Evolutionary conservation across 1,140 invertebrate species (phyloP).

Genomic region (Cyrtorhinus lividipennis): DNA sequence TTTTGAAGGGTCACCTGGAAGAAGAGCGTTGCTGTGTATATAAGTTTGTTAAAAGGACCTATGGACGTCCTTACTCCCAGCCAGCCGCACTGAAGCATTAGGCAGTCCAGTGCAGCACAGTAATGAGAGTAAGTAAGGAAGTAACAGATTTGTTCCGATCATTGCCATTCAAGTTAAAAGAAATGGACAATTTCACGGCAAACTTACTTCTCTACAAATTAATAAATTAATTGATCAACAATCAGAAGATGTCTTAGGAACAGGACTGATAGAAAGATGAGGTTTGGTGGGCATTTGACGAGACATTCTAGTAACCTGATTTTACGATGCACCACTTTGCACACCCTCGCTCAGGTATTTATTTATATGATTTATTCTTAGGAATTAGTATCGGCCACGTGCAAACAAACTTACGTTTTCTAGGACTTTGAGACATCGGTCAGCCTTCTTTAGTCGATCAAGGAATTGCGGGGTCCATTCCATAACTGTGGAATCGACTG

Average conservation of each 20-base stretch:
- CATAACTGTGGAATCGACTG: slow-evolving; percentile 41
- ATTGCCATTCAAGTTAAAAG: no score
- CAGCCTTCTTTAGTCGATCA: slow-evolving; percentile 79
- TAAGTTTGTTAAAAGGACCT: neutral
- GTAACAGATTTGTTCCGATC: neutral
- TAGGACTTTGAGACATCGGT: slow-evolving; percentile 84
- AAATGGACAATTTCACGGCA: neutral
- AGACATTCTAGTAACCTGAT: neutral
- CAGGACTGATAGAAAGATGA: no score
- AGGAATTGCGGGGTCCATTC: slow-evolving; percentile 54
- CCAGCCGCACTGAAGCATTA: neutral
- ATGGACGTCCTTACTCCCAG: no score
- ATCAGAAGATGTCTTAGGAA: neutral
- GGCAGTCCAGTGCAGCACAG: neutral
- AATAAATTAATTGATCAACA: neutral
- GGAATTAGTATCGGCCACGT: neutral
- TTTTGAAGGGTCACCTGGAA: slow-evolving; percentile 85
- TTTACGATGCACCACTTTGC: no score
- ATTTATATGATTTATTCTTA: neutral
- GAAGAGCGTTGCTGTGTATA: neutral
- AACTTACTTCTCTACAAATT: slow-evolving; percentile 20
- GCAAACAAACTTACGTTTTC: slow-evolving; percentile 88
- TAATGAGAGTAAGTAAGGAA: neutral
- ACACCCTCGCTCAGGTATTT: neutral
- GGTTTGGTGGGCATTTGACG: neutral